Conservation (phyloP, 2,113 vertebrate species). For the Paraplagusia blochii region DNA sequence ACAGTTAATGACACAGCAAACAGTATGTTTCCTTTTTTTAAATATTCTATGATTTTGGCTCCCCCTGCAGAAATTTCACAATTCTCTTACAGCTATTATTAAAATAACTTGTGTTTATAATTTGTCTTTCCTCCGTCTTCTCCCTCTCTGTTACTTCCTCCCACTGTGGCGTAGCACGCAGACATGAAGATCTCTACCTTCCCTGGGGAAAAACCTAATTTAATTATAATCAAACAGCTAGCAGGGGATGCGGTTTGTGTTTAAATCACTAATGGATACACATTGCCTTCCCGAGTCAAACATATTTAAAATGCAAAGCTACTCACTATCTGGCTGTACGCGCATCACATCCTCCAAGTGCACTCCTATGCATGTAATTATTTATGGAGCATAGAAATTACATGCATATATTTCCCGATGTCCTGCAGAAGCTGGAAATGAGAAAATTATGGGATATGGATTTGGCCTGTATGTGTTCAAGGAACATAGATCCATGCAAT, state of each 20-base stretch:
- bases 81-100: conserved; percentile 61
- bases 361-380: conserved; percentile 30
- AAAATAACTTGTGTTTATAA: conserved; percentile 67
- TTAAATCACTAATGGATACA: conserved; percentile 74
- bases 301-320: conserved; percentile 41
- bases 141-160: conserved; percentile 53
- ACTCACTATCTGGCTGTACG: conserved; percentile 22
- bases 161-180: conserved; percentile 54
- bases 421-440: conserved; percentile 27
- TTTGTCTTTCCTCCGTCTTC: conserved; percentile 64
- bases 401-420: conserved; percentile 13
- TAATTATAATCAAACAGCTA: conserved; percentile 86
- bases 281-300: conserved; percentile 68
- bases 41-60: conserved; percentile 50
- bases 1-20: conserved; percentile 5
- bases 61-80: conserved; percentile 45
- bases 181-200: conserved; percentile 62
- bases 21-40: conserved; percentile 32
- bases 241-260: conserved; percentile 75
- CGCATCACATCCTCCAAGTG: conserved; percentile 5
- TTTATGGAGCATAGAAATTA: conserved; percentile 28
- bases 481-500: conserved; percentile 22
- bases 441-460: conserved; percentile 24
- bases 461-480: conserved; percentile 29
- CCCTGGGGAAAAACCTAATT: conserved; percentile 76